Conservation (phyloP, 1,140 invertebrate species). For the Lucilia cuprina region DNA sequence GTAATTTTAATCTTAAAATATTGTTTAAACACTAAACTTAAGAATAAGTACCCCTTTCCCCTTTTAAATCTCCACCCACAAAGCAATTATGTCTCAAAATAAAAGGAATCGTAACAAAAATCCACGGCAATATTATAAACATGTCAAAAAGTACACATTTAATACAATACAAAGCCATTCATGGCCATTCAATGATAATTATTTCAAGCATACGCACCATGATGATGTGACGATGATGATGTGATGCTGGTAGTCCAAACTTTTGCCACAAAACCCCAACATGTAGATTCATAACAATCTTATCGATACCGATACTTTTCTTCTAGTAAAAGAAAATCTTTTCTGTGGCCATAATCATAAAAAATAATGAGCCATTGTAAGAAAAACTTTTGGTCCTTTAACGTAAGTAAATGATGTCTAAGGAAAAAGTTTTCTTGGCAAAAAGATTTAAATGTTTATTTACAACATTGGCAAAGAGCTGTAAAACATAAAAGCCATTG, state of each 20-base stretch:
- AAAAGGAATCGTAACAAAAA: background rate
- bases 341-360: constrained; percentile 25
- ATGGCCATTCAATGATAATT: constrained; percentile 16
- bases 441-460: constrained; percentile 33
- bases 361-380: constrained; percentile 33
- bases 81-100: background rate
- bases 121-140: constrained; percentile 16
- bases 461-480: background rate
- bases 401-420: background rate
- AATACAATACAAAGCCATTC: background rate
- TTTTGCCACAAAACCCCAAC: background rate
- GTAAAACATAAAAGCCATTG: constrained; percentile 16
- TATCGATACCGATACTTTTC: constrained; percentile 19
- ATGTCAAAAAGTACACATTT: constrained; percentile 32
- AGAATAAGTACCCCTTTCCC: background rate
- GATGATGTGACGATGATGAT: background rate
- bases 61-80: background rate
- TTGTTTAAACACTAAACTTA: constrained; percentile 31
- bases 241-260: background rate
- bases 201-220: constrained; percentile 30
- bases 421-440: constrained; percentile 25
- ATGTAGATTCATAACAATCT: constrained; percentile 19
- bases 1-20: constrained; percentile 31
- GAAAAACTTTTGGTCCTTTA: background rate
- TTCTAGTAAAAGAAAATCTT: background rate